Percentiles rank a stretch among this genome's conserved stretches.
These are phyloP conservation scores for Brachionus sp. DNA, from an alignment of 1,140 invertebrate genomes.

Conservation along the genomic window DNA sequence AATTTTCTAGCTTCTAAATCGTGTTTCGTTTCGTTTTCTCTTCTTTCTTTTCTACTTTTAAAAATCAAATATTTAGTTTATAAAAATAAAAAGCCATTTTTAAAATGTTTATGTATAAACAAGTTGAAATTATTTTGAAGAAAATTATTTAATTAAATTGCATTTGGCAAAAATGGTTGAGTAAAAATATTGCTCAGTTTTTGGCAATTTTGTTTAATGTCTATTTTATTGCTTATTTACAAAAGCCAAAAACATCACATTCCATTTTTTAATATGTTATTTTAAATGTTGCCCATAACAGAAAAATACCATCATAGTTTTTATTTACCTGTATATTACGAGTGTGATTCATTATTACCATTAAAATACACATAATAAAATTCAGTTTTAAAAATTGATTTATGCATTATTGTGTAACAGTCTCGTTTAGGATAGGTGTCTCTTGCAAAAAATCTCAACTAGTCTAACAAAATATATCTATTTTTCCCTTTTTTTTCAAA, in stretches of 20 bases:
- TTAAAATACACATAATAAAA: neutral
- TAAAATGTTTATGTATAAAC: neutral
- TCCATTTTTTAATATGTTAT: neutral
- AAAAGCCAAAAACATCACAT: slow-evolving; percentile 4
- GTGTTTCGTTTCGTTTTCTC: neutral
- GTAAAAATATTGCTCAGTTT: neutral
- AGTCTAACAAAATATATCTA: neutral
- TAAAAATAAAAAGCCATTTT: neutral
- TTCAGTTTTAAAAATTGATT: neutral
- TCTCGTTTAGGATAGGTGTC: neutral
- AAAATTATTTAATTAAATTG: neutral
- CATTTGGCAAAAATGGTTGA: slow-evolving; percentile 4
- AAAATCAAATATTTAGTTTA: slow-evolving; percentile 7
- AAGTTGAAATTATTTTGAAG: slow-evolving; percentile 1
- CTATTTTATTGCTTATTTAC: slow-evolving; percentile 19
- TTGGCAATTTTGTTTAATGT: slow-evolving; percentile 17
- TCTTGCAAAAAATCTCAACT: neutral
- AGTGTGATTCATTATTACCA: neutral
- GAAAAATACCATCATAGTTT: slow-evolving; percentile 17
- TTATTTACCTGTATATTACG: slow-evolving; percentile 23
- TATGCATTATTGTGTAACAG: slow-evolving; percentile 3
- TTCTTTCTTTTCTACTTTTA: neutral
- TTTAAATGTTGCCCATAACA: neutral
- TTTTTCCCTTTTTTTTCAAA: neutral
- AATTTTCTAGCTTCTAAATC: neutral